A percentile compares a stretch with the other conserved stretches of the same genome.
phyloP scores from a whole-genome alignment of 1,140 invertebrate species.

The Tetramorium simillimum region DNA sequence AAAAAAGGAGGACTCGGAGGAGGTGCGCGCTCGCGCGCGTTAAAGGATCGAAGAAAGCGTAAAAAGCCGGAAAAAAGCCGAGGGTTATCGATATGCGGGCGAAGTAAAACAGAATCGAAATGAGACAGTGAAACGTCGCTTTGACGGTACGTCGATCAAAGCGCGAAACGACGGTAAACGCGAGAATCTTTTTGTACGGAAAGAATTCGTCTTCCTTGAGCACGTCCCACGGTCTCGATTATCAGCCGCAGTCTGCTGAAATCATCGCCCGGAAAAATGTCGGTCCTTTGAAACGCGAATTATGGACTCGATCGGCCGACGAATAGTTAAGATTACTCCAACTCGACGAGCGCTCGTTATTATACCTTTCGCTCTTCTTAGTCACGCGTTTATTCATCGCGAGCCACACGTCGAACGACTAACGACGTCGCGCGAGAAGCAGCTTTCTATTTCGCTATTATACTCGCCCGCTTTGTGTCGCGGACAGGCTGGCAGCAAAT shows the following conservation, averaged over 20 bases:
- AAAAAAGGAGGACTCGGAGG: background rate
- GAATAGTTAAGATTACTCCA: conserved; percentile 5
- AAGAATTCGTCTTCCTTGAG: conserved; percentile 56
- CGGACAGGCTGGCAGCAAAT: conserved; percentile 22
- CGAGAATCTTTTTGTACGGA: conserved; percentile 57
- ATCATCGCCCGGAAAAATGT: conserved; percentile 41
- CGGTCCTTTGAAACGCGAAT: conserved; percentile 26
- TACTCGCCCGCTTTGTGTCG: conserved; percentile 32
- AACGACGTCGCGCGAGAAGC: conserved; percentile 20
- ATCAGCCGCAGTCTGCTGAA: conserved; percentile 61
- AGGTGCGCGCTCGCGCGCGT: background rate
- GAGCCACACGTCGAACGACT: conserved; percentile 28
- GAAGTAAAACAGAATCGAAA: conserved; percentile 78
- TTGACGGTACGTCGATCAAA: conserved; percentile 74
- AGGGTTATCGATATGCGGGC: conserved; percentile 77
- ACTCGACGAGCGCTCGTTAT: background rate
- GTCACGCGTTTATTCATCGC: conserved; percentile 10
- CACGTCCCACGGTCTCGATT: conserved; percentile 49
- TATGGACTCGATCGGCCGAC: conserved; percentile 16
- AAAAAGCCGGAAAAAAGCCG: conserved; percentile 11
- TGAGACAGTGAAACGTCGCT: conserved; percentile 70
- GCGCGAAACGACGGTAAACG: conserved; percentile 44
- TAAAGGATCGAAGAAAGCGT: conserved; percentile 43
- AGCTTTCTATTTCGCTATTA: conserved; percentile 28
- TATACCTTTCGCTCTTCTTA: background rate